phyloP scores from a whole-genome alignment of 2,888 invertebrate species.

The Frankliniella intonsa region DNA sequence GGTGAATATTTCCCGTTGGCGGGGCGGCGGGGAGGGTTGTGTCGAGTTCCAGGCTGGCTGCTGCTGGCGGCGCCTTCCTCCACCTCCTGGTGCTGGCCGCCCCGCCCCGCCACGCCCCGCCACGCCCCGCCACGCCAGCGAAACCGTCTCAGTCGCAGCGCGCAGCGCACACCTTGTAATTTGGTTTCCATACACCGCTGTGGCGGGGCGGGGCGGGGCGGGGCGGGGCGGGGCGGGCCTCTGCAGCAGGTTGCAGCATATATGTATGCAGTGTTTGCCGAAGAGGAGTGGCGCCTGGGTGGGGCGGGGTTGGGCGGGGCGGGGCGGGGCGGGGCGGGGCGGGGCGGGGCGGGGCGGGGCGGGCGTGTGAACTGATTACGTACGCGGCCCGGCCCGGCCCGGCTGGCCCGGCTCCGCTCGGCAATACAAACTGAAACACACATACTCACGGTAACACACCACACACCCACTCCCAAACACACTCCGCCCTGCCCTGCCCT shows the following conservation, averaged over 20 bases:
- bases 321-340: not conserved
- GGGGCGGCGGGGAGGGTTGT: too few relatives aligned
- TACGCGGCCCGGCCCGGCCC: not conserved
- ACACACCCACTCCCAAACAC: not conserved
- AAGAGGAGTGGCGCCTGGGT: not conserved
- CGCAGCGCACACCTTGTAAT: not conserved
- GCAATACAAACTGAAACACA: not conserved
- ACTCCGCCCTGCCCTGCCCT: not conserved
- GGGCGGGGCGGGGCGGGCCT: too few relatives aligned
- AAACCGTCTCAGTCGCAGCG: not conserved
- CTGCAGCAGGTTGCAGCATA: not conserved
- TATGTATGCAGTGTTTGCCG: not conserved
- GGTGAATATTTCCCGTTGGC: too few relatives aligned
- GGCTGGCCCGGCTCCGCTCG: too few relatives aligned
- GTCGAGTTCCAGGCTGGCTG: too few relatives aligned
- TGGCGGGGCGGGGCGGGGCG: not conserved
- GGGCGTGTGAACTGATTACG: constrained; percentile 1
- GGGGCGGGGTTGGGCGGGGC: not conserved
- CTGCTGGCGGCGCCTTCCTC: too few relatives aligned
- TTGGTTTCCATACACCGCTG: not conserved
- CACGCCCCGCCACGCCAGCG: not conserved
- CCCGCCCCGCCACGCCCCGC: not conserved
- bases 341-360: not conserved
- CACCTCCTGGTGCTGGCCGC: too few relatives aligned
- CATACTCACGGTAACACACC: not conserved